These are phyloP conservation scores for Rhopalosiphum maidis DNA, from an alignment of 1,140 invertebrate species.

Conservation along the genomic window DNA sequence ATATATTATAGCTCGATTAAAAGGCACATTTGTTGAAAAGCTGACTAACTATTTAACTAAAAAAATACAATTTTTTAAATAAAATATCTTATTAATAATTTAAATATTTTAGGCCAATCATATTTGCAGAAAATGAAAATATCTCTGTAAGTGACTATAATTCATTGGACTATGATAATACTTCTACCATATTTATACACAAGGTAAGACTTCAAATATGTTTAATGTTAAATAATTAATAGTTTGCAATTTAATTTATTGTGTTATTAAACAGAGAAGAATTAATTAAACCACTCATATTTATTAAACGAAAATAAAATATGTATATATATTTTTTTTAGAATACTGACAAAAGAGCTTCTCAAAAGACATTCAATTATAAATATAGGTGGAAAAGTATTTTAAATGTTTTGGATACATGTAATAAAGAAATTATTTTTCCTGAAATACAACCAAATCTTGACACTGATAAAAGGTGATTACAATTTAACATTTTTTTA, in stretches of 20 bases:
- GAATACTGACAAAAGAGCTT: neutral
- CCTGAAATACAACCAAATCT: neutral
- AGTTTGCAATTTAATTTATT: neutral
- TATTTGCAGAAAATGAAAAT: constrained; percentile 34
- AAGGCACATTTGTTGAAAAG: neutral
- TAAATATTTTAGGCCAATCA: constrained; percentile 13
- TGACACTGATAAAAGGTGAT: neutral
- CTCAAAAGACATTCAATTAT: constrained; percentile 33
- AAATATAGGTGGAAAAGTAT: constrained; percentile 44
- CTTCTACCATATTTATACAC: neutral
- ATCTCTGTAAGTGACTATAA: neutral
- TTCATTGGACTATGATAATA: neutral
- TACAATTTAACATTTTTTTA: neutral
- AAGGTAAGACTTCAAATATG: neutral
- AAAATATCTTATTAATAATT: neutral
- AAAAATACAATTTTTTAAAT: neutral
- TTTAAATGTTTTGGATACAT: constrained; percentile 31
- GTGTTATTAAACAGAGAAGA: neutral
- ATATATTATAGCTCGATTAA: neutral
- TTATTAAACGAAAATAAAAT: neutral
- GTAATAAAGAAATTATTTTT: constrained; percentile 29
- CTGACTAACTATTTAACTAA: neutral
- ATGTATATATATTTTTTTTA: neutral
- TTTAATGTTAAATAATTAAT: neutral
- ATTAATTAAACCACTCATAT: neutral